A percentile compares a stretch with the other conserved stretches of the same genome.
phyloP scores from a whole-genome alignment of 2,113 vertebrate species.

The Natator depressus region DNA sequence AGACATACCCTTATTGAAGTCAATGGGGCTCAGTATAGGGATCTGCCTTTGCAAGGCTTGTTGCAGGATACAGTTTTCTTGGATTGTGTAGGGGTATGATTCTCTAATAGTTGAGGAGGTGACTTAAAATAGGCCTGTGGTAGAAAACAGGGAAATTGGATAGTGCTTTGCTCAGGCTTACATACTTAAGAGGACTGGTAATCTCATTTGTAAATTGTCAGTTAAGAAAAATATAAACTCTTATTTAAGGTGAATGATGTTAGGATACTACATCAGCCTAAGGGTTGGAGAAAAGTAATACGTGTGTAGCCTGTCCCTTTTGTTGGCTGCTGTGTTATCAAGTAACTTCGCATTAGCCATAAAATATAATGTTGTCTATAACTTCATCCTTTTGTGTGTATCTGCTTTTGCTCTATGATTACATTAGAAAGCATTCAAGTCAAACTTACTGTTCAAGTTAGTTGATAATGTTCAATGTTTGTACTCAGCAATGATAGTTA shows the following conservation, averaged over 20 bases:
- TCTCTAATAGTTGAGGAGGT: not conserved
- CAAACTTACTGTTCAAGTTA: not conserved
- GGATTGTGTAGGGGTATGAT: fast-evolving
- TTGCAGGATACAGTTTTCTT: not conserved
- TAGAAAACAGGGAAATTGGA: not conserved
- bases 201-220: not conserved
- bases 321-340: not conserved
- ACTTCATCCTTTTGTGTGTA: not conserved
- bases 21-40: fast-evolving
- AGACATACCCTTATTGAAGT: not conserved
- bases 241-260: not conserved
- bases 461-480: not conserved
- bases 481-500: not conserved
- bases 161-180: not conserved
- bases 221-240: not conserved
- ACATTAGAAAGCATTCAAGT: not conserved
- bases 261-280: not conserved
- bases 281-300: not conserved
- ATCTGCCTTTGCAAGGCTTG: not conserved
- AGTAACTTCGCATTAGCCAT: not conserved
- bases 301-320: not conserved
- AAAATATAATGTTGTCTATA: not conserved
- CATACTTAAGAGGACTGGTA: not conserved
- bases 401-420: not conserved
- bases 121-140: fast-evolving